Evolutionary conservation across 2,888 invertebrate genomes (phyloP).

Genomic region (Euclidia mi): DNA sequence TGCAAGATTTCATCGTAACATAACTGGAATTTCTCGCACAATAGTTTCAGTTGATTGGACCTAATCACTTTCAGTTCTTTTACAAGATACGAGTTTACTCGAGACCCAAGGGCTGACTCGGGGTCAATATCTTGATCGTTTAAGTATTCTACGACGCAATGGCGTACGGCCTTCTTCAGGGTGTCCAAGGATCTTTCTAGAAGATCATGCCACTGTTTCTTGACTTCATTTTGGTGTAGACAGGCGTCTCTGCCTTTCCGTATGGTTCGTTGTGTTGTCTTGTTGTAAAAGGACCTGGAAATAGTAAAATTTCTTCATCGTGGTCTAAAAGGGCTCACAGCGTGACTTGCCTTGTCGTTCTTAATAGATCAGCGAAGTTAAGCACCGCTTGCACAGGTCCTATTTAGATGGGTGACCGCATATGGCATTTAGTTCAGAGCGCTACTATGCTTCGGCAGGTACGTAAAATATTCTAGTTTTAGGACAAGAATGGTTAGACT

Average conservation of each 20-base stretch:
- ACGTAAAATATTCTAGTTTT: no score
- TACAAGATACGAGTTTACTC: background rate
- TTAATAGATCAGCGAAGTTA: no score
- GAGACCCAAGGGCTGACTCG: background rate
- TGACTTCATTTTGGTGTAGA: background rate
- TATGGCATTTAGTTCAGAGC: no score
- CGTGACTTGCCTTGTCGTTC: no score
- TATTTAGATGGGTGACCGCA: no score
- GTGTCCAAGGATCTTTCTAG: background rate
- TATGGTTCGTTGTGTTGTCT: conserved; percentile 16
- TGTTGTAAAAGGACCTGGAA: conserved; percentile 39
- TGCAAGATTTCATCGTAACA: background rate
- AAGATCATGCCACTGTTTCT: background rate
- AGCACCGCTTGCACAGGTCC: no score
- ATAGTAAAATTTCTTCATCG: no score
- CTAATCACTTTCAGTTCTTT: background rate
- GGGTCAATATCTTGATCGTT: background rate
- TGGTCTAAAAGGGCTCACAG: no score
- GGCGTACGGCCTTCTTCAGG: background rate
- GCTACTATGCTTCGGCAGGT: no score
- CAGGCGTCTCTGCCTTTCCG: background rate
- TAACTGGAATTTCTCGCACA: background rate
- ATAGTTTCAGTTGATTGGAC: background rate
- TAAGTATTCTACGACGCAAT: background rate
- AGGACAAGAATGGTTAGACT: no score